These are phyloP conservation scores for Scortum barcoo DNA, from an alignment of 2,113 vertebrate species.

Conservation along the genomic window DNA sequence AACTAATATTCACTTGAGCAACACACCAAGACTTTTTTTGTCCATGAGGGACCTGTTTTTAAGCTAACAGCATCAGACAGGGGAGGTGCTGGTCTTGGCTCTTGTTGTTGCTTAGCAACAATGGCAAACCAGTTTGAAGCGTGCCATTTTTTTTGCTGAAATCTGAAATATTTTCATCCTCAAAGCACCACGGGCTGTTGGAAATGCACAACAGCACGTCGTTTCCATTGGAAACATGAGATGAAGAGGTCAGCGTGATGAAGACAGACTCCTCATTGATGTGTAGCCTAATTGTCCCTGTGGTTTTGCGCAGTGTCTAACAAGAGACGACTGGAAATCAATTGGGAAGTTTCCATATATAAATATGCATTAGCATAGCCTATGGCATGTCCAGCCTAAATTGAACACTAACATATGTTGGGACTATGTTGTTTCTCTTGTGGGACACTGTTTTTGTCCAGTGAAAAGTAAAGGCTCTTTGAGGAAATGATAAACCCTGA, in stretches of 20 bases:
- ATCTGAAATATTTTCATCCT: conserved; percentile 68
- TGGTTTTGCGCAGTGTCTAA: conserved; percentile 25
- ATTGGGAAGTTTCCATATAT: conserved; percentile 44
- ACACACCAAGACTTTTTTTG: conserved; percentile 27
- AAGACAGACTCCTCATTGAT: conserved; percentile 43
- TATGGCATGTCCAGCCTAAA: conserved; percentile 4
- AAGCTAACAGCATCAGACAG: conserved; percentile 47
- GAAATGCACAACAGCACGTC: conserved; percentile 33
- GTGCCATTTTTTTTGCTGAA: conserved; percentile 44
- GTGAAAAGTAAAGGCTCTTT: neutral
- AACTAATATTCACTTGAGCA: conserved; percentile 25
- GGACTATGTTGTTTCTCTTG: no score
- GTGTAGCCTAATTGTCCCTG: conserved; percentile 31
- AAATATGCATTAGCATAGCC: conserved; percentile 33
- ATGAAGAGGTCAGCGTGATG: conserved; percentile 49
- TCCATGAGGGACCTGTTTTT: conserved; percentile 33
- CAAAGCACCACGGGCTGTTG: conserved; percentile 43
- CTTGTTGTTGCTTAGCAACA: conserved; percentile 79
- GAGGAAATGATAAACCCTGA: conserved; percentile 4
- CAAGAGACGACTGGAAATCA: conserved; percentile 37
- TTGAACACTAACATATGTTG: neutral
- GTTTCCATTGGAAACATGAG: conserved; percentile 16
- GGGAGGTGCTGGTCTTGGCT: conserved; percentile 50
- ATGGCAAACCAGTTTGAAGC: conserved; percentile 63
- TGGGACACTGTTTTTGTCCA: neutral